Percentiles rank a stretch among this genome's conserved stretches.
Evolutionary conservation across 2,797 vertebrate species (phyloP).

Genomic region (Novumbra hubbsi): DNA sequence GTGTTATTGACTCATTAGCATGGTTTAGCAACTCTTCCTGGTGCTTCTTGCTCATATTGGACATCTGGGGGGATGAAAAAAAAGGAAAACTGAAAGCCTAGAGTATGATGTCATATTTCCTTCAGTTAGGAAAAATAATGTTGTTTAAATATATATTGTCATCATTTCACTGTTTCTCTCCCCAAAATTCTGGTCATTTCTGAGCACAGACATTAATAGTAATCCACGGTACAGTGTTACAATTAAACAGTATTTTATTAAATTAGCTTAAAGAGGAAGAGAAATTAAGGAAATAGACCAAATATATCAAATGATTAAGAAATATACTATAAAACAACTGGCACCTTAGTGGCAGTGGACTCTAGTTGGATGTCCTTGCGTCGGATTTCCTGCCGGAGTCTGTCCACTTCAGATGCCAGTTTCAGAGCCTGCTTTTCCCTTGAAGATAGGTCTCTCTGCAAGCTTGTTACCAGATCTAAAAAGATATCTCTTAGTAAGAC

Average conservation of each 20-base stretch:
- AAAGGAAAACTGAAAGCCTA: background rate
- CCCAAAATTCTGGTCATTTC: background rate
- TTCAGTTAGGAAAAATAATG: background rate
- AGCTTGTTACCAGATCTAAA: constrained; percentile 66
- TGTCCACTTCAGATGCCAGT: constrained; percentile 61
- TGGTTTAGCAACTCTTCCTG: constrained; percentile 37
- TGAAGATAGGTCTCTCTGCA: constrained; percentile 65
- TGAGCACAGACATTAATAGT: background rate
- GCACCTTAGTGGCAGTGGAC: constrained; percentile 65
- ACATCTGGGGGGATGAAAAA: constrained; percentile 51
- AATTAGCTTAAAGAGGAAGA: background rate
- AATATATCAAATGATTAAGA: background rate
- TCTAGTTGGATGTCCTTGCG: constrained; percentile 72
- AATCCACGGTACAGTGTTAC: background rate
- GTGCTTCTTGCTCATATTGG: constrained; percentile 39
- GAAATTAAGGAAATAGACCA: background rate
- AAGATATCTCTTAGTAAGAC: background rate
- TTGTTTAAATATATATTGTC: background rate
- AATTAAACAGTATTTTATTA: background rate
- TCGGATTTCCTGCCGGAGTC: constrained; percentile 59
- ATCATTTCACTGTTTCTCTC: background rate
- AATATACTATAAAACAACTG: background rate
- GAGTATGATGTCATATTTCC: background rate
- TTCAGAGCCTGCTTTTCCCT: constrained; percentile 69
- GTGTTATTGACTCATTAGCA: constrained; percentile 55